A percentile compares a stretch with the other conserved stretches of the same genome.
phyloP scores from a whole-genome alignment of 2,797 vertebrate genomes.

The Malurus splendens region DNA sequence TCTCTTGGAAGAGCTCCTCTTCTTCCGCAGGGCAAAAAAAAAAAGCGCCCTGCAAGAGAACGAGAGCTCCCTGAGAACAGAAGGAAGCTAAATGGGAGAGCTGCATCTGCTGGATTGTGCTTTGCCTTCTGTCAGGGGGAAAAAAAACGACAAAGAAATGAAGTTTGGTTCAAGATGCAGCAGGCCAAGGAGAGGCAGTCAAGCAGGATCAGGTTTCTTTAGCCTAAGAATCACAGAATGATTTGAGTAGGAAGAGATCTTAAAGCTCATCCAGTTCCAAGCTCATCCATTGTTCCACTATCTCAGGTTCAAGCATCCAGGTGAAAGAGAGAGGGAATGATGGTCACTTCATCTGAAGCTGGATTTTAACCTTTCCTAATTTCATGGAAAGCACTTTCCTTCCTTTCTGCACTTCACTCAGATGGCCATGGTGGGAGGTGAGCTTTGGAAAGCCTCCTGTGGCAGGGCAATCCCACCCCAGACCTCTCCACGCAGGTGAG shows the following conservation, averaged over 20 bases:
- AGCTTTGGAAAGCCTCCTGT: background rate
- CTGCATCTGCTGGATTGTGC: background rate
- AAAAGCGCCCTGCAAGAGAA: background rate
- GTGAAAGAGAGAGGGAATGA: background rate
- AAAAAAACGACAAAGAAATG: background rate
- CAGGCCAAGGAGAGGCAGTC: background rate
- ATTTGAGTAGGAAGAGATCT: background rate
- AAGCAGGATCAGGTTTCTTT: background rate
- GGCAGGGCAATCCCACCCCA: background rate
- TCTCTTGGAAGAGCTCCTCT: conserved; percentile 29
- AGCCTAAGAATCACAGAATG: background rate
- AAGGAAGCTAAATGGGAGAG: conserved; percentile 3
- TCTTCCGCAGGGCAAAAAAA: background rate
- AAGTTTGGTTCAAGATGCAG: background rate
- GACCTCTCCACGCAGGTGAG: accelerated
- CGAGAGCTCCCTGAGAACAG: background rate
- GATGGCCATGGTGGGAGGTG: background rate
- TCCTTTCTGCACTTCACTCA: background rate
- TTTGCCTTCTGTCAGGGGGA: background rate
- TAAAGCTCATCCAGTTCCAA: background rate
- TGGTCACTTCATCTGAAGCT: background rate
- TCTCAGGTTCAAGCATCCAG: background rate
- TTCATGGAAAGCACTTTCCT: background rate
- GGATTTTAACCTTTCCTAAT: background rate
- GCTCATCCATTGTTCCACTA: background rate